Evolutionary conservation across 2,888 invertebrate genomes (phyloP).

Genomic region (Ptychoptera albimana): DNA sequence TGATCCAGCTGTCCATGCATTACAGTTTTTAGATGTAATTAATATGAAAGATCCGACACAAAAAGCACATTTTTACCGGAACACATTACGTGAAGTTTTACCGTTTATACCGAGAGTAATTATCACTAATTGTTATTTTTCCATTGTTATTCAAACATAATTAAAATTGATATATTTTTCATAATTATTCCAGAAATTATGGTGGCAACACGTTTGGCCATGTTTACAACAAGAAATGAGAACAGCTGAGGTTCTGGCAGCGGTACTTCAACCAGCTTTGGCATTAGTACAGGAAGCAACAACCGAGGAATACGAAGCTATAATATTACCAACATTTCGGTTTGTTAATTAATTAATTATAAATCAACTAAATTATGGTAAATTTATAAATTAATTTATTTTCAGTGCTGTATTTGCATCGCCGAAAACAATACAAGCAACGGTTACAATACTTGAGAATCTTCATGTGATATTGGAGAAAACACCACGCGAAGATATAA

Average conservation of each 20-base stretch:
- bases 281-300: slow-evolving; percentile 67
- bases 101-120: slow-evolving; percentile 79
- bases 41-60: slow-evolving; percentile 81
- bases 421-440: slow-evolving; percentile 69
- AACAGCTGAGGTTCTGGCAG: slow-evolving; percentile 70
- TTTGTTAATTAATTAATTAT: slow-evolving; percentile 28
- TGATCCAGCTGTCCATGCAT: slow-evolving; percentile 78
- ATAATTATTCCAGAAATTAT: slow-evolving; percentile 60
- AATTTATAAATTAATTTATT: slow-evolving; percentile 11
- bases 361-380: slow-evolving; percentile 5
- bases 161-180: background rate
- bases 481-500: slow-evolving; percentile 62
- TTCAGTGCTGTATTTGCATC: slow-evolving; percentile 54
- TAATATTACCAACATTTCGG: slow-evolving; percentile 75
- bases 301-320: slow-evolving; percentile 60
- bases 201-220: slow-evolving; percentile 91
- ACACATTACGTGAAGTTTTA: slow-evolving; percentile 69
- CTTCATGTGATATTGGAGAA: slow-evolving; percentile 78
- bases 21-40: slow-evolving; percentile 85
- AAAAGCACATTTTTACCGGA: slow-evolving; percentile 79
- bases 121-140: slow-evolving; percentile 11
- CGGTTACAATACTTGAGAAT: slow-evolving; percentile 77
- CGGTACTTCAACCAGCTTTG: slow-evolving; percentile 69
- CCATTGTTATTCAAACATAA: background rate
- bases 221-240: slow-evolving; percentile 71